Evolutionary conservation across 2,113 vertebrate species (phyloP), one percentile per base, ranked within the genome.

Genomic region (Hystrix cristata): DNA sequence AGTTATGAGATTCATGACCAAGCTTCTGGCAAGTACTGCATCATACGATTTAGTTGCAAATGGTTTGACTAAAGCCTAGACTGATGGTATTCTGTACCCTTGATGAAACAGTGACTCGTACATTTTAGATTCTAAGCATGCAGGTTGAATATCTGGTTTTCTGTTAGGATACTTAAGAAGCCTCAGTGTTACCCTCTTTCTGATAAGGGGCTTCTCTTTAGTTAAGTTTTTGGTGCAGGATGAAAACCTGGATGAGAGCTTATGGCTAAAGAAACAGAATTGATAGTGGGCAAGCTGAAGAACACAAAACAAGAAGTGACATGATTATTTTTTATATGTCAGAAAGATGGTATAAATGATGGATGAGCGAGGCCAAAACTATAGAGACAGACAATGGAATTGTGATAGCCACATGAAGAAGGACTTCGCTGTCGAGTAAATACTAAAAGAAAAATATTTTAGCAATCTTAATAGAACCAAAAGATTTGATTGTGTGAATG

Each of bases 41-140:
- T 95, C 79, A 89, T 43, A 46, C 57, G 82, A 60, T 95, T 93
- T 78, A 71, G 11, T 91, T 86, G 59, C 12, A 96, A 72, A 94
- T 86, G 38, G 25, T 80, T 95, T 93, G 59, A 21, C 78, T 38
- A 91, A 7, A 78, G 72, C 64, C 46, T 72, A 10, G 48, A 78
- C 60, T 48, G 51, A 51, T 82, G n/a, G 31, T 83, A 90, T 90
- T 79, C 59, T 38, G 9, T 27, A 85, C 16, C 74, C 8, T 69
- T 69, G 48, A 79, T 67, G 81, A 46, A 64, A 91, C 7, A 72
- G 12, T 51, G 84, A 88, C 6, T 4, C 43, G 51, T 16, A 53
- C 31, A 53, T 48, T 94, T 92, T 48, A 65, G 31, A 87, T 87
- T 93, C 51, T 95, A 93, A 71, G n/a, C 13, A 80, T 38, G 8